These are phyloP conservation scores for Tychaedon coryphoeus DNA, from an alignment of 2,113 vertebrate species.

Conservation along the genomic window DNA sequence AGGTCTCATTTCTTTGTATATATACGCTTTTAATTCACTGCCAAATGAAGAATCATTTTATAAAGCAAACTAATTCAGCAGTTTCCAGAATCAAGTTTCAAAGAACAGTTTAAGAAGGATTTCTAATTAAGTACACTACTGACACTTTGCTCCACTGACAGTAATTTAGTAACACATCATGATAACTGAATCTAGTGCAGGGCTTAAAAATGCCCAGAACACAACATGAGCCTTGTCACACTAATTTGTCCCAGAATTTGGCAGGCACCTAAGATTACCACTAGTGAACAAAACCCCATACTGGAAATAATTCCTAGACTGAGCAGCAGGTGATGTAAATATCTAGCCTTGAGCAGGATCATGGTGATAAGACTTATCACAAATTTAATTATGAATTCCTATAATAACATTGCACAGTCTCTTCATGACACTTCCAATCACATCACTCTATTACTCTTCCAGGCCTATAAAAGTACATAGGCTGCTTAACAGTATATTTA, in stretches of 20 bases:
- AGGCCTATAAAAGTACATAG: neutral
- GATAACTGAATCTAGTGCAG: neutral
- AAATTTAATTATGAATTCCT: neutral
- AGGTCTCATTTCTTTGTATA: neutral
- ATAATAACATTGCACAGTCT: neutral
- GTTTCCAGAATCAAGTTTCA: neutral
- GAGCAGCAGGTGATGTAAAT: neutral
- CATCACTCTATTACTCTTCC: neutral
- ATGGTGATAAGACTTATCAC: neutral
- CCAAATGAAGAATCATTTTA: neutral
- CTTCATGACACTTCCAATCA: neutral
- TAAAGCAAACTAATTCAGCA: neutral
- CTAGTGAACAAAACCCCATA: neutral
- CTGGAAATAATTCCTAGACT: neutral
- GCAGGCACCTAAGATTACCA: neutral
- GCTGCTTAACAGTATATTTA: neutral
- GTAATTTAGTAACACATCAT: neutral
- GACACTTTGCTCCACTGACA: neutral
- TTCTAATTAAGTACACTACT: neutral
- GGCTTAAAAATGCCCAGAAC: neutral
- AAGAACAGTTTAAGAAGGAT: neutral
- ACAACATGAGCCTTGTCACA: neutral
- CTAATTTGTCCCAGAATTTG: neutral
- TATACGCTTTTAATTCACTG: neutral
- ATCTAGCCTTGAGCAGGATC: neutral